Conservation (phyloP, 2,797 vertebrate genomes). For the Pachyuromys duprasi region DNA sequence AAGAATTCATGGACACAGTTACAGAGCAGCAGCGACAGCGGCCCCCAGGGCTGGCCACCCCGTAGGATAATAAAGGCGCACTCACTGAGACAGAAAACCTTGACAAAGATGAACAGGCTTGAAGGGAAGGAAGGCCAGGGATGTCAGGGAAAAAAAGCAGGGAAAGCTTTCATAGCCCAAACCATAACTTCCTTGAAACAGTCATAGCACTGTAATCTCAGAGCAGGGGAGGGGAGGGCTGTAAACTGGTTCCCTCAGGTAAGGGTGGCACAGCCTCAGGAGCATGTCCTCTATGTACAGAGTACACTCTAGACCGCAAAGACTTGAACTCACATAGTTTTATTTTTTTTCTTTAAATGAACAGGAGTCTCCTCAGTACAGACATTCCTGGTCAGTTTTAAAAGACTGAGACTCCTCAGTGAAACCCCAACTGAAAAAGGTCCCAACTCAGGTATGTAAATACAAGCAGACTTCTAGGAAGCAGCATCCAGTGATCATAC, state of each 20-base stretch:
- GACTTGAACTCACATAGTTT: background rate
- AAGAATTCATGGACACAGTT: background rate
- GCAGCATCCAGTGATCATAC: background rate
- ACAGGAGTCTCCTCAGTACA: background rate
- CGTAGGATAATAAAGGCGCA: accelerated
- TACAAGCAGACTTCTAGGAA: background rate
- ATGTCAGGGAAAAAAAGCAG: background rate
- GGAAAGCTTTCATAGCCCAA: background rate
- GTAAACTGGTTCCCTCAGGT: background rate
- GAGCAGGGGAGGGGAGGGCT: too few species aligned
- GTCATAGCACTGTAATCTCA: background rate
- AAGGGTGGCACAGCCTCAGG: background rate
- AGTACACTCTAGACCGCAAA: background rate
- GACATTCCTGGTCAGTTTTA: background rate
- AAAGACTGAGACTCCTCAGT: background rate
- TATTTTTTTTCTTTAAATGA: background rate
- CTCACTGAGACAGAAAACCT: accelerated
- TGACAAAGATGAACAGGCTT: accelerated
- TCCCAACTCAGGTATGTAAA: background rate
- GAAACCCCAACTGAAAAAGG: background rate
- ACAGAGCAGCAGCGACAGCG: accelerated
- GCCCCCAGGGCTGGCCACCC: background rate
- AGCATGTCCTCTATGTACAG: background rate
- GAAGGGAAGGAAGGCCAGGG: too few species aligned
- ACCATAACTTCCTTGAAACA: background rate